Base-by-base conservation (phyloP, 2,888 invertebrate genomes). In the Phorcus lineatus region DNA sequence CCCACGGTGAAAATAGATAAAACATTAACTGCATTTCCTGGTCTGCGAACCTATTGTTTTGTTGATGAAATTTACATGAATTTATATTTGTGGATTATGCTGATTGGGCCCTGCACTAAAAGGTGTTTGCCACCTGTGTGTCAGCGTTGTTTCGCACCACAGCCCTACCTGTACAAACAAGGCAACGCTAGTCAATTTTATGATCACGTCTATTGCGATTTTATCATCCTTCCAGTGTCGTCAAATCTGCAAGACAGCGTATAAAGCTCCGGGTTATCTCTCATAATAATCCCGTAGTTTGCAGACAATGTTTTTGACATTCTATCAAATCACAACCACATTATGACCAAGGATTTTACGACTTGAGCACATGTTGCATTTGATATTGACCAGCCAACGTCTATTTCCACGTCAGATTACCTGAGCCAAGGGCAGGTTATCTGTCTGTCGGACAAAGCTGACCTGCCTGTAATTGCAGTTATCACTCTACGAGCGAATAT, bases 151-250 rank as follows among this genome's bases (percentile, higher is more conserved):
- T 31, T 70, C 70, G 24, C 62, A 24, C 62, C 4, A 13, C 62
- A 17, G 62, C 70, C 40, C 16, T 70, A 40, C 70, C 40, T 70
- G 70, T 40, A 70, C 31, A 70, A 36, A 36, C 70, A 70, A 17
- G 40, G 70, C 70, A 70, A 24, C 16, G 62, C 70, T 19, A 31
- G 70, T 70, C 70, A 70, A 40, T 31, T 40, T 76, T 55, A 76
- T 36, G 76, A 76, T 31, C 76, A 76, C 31, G 76, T 76, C 76
- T 76, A 55, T 54, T 76, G 76, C 54, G 28, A 76, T 76, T 76
- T 76, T 76, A 76, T 76, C 54, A 55, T 54, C 28, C 54, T 55
- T 17, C 54, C n/a, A 54, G 76, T 55, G 31, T 76, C 55, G 31
- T 76, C 24, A 76, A 55, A 76, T 31, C 76, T 24, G 55, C 76